These are phyloP conservation scores for Tryphoninae sp. DNA, from an alignment of 2,888 invertebrate genomes.

Conservation along the genomic window DNA sequence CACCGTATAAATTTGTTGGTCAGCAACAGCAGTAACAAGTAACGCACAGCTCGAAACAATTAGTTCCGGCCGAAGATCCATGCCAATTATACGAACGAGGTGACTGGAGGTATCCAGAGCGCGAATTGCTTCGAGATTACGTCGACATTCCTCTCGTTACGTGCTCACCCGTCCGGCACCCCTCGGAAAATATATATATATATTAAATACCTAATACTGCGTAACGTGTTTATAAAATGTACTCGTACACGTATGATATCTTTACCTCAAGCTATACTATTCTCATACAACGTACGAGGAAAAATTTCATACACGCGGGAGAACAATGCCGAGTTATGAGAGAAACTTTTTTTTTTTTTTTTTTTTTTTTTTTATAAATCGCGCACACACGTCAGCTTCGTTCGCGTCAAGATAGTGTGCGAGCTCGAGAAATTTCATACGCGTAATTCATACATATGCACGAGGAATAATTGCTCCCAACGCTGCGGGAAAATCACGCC, in stretches of 20 bases:
- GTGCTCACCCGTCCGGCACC: conserved; percentile 55
- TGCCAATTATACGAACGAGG: conserved; percentile 78
- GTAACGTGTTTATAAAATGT: conserved; percentile 2
- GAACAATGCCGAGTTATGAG: conserved; percentile 57
- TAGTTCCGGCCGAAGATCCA: conserved; percentile 78
- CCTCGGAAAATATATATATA: conserved; percentile 19
- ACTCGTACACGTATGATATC: not conserved
- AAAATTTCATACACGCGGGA: not conserved
- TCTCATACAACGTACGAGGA: not conserved
- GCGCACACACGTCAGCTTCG: conserved; percentile 31
- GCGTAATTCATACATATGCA: conserved; percentile 39
- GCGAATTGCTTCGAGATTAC: conserved; percentile 71
- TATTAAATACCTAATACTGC: conserved; percentile 6
- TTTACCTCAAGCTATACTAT: not conserved
- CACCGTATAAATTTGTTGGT: not conserved
- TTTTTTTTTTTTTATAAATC: conserved; percentile 8
- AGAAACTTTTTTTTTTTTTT: conserved; percentile 27
- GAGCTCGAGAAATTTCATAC: conserved; percentile 28
- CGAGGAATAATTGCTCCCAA: conserved; percentile 40
- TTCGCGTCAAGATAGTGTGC: conserved; percentile 19
- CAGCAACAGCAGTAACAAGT: conserved; percentile 6
- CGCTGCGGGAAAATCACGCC: conserved; percentile 15
- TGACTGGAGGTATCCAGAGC: conserved; percentile 78
- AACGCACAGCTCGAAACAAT: conserved; percentile 68
- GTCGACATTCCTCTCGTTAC: conserved; percentile 65